Conservation (phyloP, 2,113 vertebrate species). For the Syngnathus typhle region DNA sequence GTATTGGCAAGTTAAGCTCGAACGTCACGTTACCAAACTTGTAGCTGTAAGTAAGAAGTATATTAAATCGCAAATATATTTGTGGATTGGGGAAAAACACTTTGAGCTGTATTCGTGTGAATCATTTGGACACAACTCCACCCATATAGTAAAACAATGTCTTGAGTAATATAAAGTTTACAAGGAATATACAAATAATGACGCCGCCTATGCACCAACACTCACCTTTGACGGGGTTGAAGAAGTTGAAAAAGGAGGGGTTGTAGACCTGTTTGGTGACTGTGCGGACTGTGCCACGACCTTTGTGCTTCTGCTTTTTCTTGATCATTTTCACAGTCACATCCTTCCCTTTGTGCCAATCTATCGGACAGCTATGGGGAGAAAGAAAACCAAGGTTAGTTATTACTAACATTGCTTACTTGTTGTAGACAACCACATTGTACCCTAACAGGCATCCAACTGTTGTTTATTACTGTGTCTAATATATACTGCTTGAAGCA, state of each 20-base stretch:
- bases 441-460: neutral
- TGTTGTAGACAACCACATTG: neutral
- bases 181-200: too few relatives aligned
- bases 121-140: too few relatives aligned
- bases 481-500: neutral
- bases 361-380: constrained; percentile 81
- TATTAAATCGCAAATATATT: too few relatives aligned
- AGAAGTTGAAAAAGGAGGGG: constrained; percentile 98
- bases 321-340: constrained; percentile 94
- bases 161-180: neutral
- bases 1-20: too few relatives aligned
- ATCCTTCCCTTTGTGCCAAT: constrained; percentile 98
- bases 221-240: constrained; percentile 88
- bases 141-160: too few relatives aligned
- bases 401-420: neutral
- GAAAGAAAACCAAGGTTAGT: neutral
- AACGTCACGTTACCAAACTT: neutral
- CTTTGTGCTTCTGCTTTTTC: constrained; percentile 99
- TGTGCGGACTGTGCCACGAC: constrained; percentile 89
- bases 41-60: neutral
- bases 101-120: too few relatives aligned
- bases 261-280: constrained; percentile 94
- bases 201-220: neutral
- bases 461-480: neutral
- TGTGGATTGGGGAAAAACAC: too few relatives aligned